Conservation (phyloP, 2,113 vertebrate genomes). For the Sapayoa aenigma region DNA sequence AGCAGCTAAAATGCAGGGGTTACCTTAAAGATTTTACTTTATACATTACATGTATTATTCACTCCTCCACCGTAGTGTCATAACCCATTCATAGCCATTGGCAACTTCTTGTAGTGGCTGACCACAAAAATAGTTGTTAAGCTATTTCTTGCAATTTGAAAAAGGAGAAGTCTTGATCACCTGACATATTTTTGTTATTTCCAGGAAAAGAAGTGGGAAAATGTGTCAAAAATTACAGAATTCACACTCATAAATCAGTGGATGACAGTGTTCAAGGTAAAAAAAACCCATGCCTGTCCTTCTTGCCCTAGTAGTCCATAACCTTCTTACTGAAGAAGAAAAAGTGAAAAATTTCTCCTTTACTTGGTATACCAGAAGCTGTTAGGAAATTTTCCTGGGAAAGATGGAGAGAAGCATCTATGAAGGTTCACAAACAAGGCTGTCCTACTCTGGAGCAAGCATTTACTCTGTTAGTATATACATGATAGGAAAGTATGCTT, state of each 20-base stretch:
- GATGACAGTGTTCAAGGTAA: neutral
- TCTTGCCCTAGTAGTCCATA: neutral
- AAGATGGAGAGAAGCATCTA: neutral
- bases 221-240: neutral
- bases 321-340: neutral
- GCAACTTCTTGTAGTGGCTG: neutral
- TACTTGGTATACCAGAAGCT: neutral
- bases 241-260: neutral
- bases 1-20: neutral
- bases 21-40: neutral
- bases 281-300: neutral
- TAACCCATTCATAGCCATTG: neutral
- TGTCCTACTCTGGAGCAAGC: neutral
- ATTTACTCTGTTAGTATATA: neutral
- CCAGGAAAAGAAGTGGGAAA: neutral
- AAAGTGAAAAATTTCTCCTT: neutral
- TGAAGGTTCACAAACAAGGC: neutral
- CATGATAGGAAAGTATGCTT: neutral
- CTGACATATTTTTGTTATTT: neutral
- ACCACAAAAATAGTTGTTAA: neutral
- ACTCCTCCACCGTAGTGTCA: neutral
- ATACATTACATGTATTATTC: neutral
- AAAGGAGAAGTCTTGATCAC: neutral
- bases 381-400: neutral
- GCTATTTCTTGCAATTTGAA: neutral